Conservation (phyloP, 2,888 invertebrate genomes). For the Zaprionus bogoriensis region DNA sequence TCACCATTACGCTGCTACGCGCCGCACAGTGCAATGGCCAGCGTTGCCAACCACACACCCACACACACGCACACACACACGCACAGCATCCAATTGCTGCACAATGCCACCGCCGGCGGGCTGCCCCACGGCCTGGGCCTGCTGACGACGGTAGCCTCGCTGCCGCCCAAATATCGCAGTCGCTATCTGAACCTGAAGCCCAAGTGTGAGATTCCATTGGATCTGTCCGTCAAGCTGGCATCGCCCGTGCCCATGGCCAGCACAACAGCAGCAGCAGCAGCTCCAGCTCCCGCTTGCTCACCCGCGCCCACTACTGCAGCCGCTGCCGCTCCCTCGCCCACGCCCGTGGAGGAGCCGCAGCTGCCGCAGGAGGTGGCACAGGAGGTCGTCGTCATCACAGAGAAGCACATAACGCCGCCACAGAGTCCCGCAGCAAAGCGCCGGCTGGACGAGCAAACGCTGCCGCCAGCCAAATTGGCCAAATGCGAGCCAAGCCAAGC, state of each 20-base stretch:
- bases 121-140: slow-evolving; percentile 81
- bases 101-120: slow-evolving; percentile 61
- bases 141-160: slow-evolving; percentile 82
- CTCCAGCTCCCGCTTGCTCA: not conserved
- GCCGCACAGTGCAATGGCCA: slow-evolving; percentile 47
- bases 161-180: slow-evolving; percentile 83
- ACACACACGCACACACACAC: slow-evolving; percentile 42
- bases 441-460: slow-evolving; percentile 41
- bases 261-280: slow-evolving; percentile 51
- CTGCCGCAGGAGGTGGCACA: slow-evolving; percentile 43
- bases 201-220: slow-evolving; percentile 85
- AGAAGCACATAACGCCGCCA: slow-evolving; percentile 48
- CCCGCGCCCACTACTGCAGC: not conserved
- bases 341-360: slow-evolving; percentile 3
- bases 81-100: slow-evolving; percentile 75
- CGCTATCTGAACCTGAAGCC: slow-evolving; percentile 82
- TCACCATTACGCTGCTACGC: slow-evolving; percentile 57
- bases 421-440: slow-evolving; percentile 83
- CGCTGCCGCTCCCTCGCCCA: not conserved
- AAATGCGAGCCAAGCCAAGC: slow-evolving; percentile 55
- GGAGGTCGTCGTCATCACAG: slow-evolving; percentile 52
- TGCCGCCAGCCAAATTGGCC: slow-evolving; percentile 70
- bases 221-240: slow-evolving; percentile 87
- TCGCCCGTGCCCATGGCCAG: slow-evolving; percentile 54
- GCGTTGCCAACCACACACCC: slow-evolving; percentile 48